phyloP scores from a whole-genome alignment of 2,888 invertebrate species.

The Stenoptilia bipunctidactyla region DNA sequence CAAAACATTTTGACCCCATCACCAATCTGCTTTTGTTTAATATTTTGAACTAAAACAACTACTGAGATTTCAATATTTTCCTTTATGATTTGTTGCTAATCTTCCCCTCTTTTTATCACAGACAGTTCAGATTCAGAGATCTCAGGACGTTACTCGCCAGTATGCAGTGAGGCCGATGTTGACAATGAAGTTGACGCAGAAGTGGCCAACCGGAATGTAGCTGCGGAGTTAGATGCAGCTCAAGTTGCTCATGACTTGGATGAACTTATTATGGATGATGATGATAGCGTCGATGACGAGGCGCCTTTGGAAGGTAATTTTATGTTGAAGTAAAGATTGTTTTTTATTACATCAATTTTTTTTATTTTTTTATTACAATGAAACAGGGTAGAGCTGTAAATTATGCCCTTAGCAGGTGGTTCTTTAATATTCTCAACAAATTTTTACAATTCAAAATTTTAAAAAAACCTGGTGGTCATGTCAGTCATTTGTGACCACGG shows the following conservation, averaged over 20 bases:
- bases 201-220: constrained; percentile 29
- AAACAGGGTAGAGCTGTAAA: no score
- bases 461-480: no score
- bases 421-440: no score
- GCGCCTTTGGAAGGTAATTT: constrained; percentile 31
- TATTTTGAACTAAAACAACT: no score
- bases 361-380: background rate
- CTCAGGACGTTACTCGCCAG: constrained; percentile 76
- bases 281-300: constrained; percentile 41
- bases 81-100: no score
- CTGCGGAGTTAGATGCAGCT: constrained; percentile 31
- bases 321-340: background rate
- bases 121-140: constrained; percentile 67
- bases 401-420: no score
- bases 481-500: no score
- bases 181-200: constrained; percentile 21
- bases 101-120: constrained; percentile 22
- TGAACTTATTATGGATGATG: constrained; percentile 54
- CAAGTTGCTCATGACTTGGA: constrained; percentile 50
- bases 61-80: no score
- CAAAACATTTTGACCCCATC: no score
- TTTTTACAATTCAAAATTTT: no score
- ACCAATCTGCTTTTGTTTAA: no score
- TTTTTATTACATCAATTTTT: background rate
- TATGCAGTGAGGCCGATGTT: constrained; percentile 67